phyloP scores from a whole-genome alignment of 2,797 vertebrate genomes.

The Cirrhinus mrigala region DNA sequence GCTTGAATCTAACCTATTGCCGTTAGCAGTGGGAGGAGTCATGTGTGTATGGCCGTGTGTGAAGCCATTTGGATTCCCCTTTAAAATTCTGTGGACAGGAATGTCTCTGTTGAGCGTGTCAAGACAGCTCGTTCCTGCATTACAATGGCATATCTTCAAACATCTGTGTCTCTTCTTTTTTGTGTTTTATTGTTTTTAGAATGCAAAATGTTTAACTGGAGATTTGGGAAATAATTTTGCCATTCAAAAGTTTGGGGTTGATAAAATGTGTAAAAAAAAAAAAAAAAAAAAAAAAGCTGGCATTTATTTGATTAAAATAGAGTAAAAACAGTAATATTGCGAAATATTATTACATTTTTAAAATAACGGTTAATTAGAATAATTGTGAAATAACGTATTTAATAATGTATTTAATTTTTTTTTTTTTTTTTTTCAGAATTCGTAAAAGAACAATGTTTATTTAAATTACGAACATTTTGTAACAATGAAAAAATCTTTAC shows the following conservation, averaged over 20 bases:
- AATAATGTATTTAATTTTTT: not conserved
- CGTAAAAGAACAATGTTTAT: not conserved
- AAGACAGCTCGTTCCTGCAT: constrained; percentile 5
- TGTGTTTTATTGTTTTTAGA: not conserved
- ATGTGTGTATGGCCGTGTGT: not conserved
- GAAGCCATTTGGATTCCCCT: constrained; percentile 8
- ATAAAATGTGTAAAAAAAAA: too few species aligned
- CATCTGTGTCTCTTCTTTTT: not conserved
- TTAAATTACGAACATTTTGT: not conserved
- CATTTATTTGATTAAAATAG: not conserved
- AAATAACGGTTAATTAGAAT: not conserved
- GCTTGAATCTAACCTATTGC: not conserved
- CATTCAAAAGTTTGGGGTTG: not conserved
- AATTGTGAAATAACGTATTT: not conserved
- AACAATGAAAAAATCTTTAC: not conserved
- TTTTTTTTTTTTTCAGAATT: not conserved
- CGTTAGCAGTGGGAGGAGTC: not conserved
- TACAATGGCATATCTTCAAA: not conserved
- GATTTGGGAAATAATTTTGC: not conserved
- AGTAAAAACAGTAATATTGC: not conserved
- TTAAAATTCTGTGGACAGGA: constrained; percentile 25
- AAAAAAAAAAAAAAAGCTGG: too few species aligned
- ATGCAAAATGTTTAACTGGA: not conserved
- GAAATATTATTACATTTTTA: not conserved
- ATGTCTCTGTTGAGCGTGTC: constrained; percentile 41